phyloP scores from a whole-genome alignment of 2,797 vertebrate species.

The Lagocephalus sceleratus region DNA sequence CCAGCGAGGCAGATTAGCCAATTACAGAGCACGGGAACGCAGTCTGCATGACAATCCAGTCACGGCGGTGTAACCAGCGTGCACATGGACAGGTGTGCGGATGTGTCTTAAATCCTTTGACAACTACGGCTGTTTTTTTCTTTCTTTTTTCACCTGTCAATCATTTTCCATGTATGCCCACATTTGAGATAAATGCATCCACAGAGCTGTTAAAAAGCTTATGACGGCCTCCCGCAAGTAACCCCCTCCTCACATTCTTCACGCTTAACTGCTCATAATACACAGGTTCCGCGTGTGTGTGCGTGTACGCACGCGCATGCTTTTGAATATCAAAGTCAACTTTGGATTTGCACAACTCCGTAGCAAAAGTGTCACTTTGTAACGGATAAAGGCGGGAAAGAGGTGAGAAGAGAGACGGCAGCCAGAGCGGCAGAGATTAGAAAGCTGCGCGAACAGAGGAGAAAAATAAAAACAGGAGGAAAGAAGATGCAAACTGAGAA shows the following conservation, averaged over 20 bases:
- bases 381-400: slow-evolving; percentile 20
- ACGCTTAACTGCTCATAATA: slow-evolving; percentile 29
- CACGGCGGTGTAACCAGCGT: slow-evolving; percentile 9
- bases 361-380: slow-evolving; percentile 23
- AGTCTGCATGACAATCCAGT: slow-evolving; percentile 10
- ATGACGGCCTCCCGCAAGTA: slow-evolving; percentile 24
- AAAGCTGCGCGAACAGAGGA: slow-evolving; percentile 6
- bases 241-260: slow-evolving; percentile 20
- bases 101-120: background rate
- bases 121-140: slow-evolving; percentile 25
- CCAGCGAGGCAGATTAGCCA: slow-evolving; percentile 23
- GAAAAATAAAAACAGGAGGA: slow-evolving; percentile 9
- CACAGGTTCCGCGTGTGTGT: slow-evolving; percentile 1
- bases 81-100: background rate
- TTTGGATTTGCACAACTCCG: slow-evolving; percentile 23
- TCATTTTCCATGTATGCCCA: too few relatives aligned
- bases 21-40: slow-evolving; percentile 13
- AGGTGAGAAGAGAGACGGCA: slow-evolving; percentile 3
- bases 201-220: slow-evolving; percentile 33
- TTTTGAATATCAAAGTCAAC: slow-evolving; percentile 29
- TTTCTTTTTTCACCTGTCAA: background rate
- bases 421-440: slow-evolving; percentile 5
- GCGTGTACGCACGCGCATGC: background rate
- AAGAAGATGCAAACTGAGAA: background rate
- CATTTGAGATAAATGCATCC: background rate